A percentile compares a stretch with the other conserved stretches of the same genome.
These are phyloP conservation scores for Apotomis betuletana DNA, from an alignment of 2,888 invertebrate genomes.

Conservation along the genomic window DNA sequence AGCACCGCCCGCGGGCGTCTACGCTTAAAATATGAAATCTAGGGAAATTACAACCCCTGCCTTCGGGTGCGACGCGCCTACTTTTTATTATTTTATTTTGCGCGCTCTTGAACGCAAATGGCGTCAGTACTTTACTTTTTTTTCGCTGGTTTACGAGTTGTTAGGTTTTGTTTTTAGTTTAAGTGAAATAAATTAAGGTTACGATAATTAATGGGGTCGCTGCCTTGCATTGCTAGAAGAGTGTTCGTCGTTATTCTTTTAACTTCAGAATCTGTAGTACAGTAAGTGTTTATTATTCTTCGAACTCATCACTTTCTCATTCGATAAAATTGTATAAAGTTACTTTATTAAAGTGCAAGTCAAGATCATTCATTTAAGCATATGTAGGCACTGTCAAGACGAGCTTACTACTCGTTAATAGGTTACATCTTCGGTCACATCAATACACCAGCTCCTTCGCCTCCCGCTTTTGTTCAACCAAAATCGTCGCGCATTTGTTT, in stretches of 20 bases:
- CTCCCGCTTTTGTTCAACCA: too few relatives aligned
- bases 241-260: background rate
- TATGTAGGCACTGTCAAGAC: too few relatives aligned
- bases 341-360: too few relatives aligned
- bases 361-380: too few relatives aligned
- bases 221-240: conserved; percentile 3
- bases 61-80: conserved; percentile 75
- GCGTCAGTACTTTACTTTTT: conserved; percentile 59
- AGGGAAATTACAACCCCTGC: conserved; percentile 75
- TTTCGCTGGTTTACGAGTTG: conserved; percentile 66
- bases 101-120: conserved; percentile 77
- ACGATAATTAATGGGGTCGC: conserved; percentile 23
- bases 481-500: too few relatives aligned
- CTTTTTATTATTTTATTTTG: conserved; percentile 80
- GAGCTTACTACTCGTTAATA: too few relatives aligned
- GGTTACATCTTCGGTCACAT: too few relatives aligned
- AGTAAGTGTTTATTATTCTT: too few relatives aligned
- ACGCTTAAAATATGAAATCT: conserved; percentile 76
- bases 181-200: conserved; percentile 37
- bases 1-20: conserved; percentile 71
- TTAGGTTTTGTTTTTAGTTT: conserved; percentile 55
- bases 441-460: too few relatives aligned
- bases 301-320: too few relatives aligned
- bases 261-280: background rate
- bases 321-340: too few relatives aligned